Base-by-base conservation (phyloP, 2,888 invertebrate species). In the Caenorhabditis panamensis region DNA sequence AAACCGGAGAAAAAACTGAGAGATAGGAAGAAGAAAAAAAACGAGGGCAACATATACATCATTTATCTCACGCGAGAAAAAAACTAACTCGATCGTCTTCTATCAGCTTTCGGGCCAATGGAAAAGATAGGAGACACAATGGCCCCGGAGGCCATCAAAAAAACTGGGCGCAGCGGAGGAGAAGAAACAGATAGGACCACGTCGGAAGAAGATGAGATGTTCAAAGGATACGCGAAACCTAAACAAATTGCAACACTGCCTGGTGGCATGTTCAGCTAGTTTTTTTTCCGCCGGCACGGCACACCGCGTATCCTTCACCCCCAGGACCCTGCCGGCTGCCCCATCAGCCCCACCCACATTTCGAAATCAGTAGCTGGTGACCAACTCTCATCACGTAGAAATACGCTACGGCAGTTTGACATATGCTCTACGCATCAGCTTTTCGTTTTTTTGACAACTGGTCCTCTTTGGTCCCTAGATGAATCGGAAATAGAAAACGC, bases 1-100 rank as follows among this genome's bases (percentile, higher is more conserved):
- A 73, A 59, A 58, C 13, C 3, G 26, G 18, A 5, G 22, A n/a
- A 56, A 56, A 56, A 56, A 56, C 5, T 44, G 72, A 75, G 66
- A 75, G 66, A 75, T 75, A 67, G 66, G 31, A 56, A 18, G 47
- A 9, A 31, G 47, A 20, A 44, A 66, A 64, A 66, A 75, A 75
- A 75, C 51, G 56, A 66, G 59, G 75, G 58, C 75, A n/a, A 53
- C 61, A 75, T 61, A 75, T 53, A 66, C 59, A 73, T 73, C 73
- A 73, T 64, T 59, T 75, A 75, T 73, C 64, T 72, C 71, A 31
- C 56, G 24, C 26, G 64, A 53, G 26, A 28, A 56, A 73, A 71
- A 75, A 75, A 75, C 73, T 73, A 64, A 73, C 73, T 73, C 64
- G 66, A 73, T 73, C 51, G 64, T 73, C 49, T 73, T 66, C 73